phyloP scores from a whole-genome alignment of 2,113 vertebrate genomes.

The Craseonycteris thonglongyai region DNA sequence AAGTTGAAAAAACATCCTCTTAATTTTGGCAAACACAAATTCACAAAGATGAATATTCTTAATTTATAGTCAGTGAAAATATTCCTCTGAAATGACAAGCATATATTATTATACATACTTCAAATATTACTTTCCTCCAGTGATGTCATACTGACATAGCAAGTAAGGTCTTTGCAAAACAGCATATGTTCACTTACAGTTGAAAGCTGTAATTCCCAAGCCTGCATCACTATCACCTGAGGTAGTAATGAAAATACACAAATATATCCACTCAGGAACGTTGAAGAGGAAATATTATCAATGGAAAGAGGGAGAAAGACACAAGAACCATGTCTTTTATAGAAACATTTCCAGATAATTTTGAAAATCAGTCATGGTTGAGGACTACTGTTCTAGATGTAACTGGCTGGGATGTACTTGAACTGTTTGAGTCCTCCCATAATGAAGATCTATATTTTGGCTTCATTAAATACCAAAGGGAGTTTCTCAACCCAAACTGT shows the following conservation, averaged over 20 bases:
- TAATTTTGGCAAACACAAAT: constrained; percentile 58
- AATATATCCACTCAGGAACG: neutral
- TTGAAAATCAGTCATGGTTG: neutral
- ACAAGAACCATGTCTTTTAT: neutral
- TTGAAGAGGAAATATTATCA: neutral
- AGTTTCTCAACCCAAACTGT: neutral
- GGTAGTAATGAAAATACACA: neutral
- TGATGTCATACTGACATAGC: neutral
- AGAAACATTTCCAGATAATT: neutral
- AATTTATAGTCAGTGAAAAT: constrained; percentile 20
- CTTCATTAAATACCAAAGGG: neutral
- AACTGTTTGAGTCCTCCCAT: neutral
- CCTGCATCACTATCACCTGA: neutral
- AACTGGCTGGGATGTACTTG: neutral
- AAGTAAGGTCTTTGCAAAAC: neutral
- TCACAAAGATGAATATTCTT: constrained; percentile 38
- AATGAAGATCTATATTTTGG: neutral
- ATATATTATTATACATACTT: neutral
- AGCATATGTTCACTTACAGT: accelerated
- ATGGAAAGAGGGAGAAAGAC: neutral
- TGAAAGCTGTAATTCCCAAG: neutral
- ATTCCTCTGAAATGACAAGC: constrained; percentile 35
- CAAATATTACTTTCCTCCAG: neutral
- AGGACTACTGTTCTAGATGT: neutral
- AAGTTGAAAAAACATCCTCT: constrained; percentile 42